A percentile compares a stretch with the other conserved stretches of the same genome.
These are phyloP conservation scores for Globia sparganii DNA, from an alignment of 2,888 invertebrate species.

Conservation along the genomic window DNA sequence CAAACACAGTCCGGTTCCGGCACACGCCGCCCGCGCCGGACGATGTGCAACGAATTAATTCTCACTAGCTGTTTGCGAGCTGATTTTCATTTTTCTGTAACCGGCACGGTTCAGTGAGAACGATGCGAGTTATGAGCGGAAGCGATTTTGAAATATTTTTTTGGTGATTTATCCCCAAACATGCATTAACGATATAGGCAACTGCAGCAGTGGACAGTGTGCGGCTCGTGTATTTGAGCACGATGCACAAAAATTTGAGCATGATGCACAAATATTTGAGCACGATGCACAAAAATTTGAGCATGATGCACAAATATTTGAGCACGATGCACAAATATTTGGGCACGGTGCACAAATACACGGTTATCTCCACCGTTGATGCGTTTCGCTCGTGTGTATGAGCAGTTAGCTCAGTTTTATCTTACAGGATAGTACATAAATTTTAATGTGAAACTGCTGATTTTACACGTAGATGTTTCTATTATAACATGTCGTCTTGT, in stretches of 20 bases:
- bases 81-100: constrained; percentile 64
- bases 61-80: constrained; percentile 63
- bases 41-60: constrained; percentile 62
- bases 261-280: no score
- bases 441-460: not conserved
- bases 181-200: no score
- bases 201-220: no score
- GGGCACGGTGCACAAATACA: no score
- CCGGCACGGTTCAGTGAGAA: constrained; percentile 24
- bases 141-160: constrained; percentile 10
- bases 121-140: not conserved
- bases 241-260: no score
- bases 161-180: not conserved
- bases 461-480: not conserved
- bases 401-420: not conserved
- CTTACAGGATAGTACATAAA: not conserved
- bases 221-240: no score
- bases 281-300: no score
- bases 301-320: no score
- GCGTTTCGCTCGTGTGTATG: no score
- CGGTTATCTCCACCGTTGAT: no score
- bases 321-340: no score
- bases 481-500: no score
- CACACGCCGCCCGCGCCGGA: not conserved
- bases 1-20: constrained; percentile 23